Percentiles rank a stretch among this genome's conserved stretches.
Evolutionary conservation across 2,113 vertebrate genomes (phyloP).

Genomic region (Argyrosomus japonicus): DNA sequence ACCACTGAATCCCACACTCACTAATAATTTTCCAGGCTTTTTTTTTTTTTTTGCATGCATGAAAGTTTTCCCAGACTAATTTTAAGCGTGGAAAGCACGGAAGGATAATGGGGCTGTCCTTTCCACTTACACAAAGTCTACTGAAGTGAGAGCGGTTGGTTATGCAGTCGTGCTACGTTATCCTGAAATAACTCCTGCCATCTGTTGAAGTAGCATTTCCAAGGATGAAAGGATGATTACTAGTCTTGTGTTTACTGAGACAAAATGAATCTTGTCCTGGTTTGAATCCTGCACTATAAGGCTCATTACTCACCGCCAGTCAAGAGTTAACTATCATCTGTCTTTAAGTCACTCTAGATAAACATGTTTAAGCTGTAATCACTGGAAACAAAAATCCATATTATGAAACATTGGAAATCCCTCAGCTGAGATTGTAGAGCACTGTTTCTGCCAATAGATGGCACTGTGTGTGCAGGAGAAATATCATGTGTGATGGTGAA

Average conservation of each 20-base stretch:
- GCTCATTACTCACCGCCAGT: conserved; percentile 35
- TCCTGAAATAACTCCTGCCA: conserved; percentile 71
- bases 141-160: conserved; percentile 34
- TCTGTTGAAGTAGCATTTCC: conserved; percentile 67
- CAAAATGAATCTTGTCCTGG: conserved; percentile 46
- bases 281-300: conserved; percentile 24
- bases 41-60: neutral
- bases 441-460: conserved; percentile 60
- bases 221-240: conserved; percentile 63
- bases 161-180: conserved; percentile 26
- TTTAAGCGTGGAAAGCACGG: conserved; percentile 11
- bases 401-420: neutral
- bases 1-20: neutral
- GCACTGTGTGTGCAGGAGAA: conserved; percentile 52
- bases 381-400: conserved; percentile 17
- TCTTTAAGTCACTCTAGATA: conserved; percentile 33
- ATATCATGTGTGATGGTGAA: neutral
- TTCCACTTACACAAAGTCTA: conserved; percentile 18
- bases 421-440: neutral
- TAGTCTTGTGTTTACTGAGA: conserved; percentile 35
- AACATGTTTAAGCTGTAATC: conserved; percentile 34
- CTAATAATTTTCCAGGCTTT: neutral
- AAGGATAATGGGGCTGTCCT: neutral
- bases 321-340: conserved; percentile 19
- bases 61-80: neutral